These are phyloP conservation scores for Boloria selene DNA, from an alignment of 2,888 invertebrate species.

Conservation along the genomic window DNA sequence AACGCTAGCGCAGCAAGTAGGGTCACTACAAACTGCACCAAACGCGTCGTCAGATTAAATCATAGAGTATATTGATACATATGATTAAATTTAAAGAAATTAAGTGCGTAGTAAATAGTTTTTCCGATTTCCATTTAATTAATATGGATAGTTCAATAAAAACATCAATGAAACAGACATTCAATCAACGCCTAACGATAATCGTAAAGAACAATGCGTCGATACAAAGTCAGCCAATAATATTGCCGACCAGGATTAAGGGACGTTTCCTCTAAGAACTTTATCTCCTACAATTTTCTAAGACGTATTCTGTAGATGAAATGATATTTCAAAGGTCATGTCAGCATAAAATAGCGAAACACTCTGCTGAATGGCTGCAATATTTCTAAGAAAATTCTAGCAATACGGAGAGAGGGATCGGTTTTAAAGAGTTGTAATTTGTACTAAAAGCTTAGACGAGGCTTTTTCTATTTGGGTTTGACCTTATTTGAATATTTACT, in stretches of 20 bases:
- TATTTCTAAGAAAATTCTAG: constrained; percentile 24
- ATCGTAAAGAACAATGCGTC: constrained; percentile 22
- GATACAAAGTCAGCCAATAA: constrained; percentile 27
- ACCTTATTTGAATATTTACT: constrained; percentile 11
- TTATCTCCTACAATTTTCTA: constrained; percentile 37
- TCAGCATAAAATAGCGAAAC: constrained; percentile 23
- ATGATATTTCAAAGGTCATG: constrained; percentile 34
- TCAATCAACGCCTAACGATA: constrained; percentile 17
- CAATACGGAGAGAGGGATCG: constrained; percentile 8
- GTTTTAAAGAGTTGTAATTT: constrained; percentile 22
- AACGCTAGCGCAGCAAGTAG: too few species aligned
- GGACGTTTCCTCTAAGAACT: constrained; percentile 26
- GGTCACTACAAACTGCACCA: too few species aligned
- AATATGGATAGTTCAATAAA: background rate
- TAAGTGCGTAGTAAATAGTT: too few species aligned
- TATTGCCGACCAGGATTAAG: constrained; percentile 26
- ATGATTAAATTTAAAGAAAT: too few species aligned
- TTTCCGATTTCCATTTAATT: background rate
- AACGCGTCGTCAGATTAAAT: too few species aligned
- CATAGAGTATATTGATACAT: too few species aligned
- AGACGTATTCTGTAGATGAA: constrained; percentile 29
- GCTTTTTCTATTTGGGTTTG: constrained; percentile 8
- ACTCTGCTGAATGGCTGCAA: constrained; percentile 19
- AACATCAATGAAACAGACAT: constrained; percentile 6
- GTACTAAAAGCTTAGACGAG: constrained; percentile 16